phyloP scores from a whole-genome alignment of 2,888 invertebrate genomes.

The Sussaba pulchella region DNA sequence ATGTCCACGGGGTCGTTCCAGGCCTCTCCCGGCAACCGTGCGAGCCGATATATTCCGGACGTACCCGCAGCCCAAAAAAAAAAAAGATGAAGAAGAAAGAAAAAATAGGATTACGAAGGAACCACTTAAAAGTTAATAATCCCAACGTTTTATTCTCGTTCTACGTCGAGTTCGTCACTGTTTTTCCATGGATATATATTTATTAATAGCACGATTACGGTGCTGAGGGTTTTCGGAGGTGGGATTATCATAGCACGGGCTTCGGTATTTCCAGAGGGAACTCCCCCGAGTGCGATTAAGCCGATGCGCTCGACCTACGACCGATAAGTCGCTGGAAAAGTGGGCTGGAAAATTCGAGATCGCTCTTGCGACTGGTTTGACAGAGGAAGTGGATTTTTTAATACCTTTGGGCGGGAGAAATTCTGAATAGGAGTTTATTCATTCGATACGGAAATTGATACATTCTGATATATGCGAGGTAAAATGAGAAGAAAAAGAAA shows the following conservation, averaged over 20 bases:
- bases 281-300: slow-evolving; percentile 2
- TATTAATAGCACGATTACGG: slow-evolving; percentile 13
- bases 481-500: no score
- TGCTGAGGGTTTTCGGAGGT: not conserved
- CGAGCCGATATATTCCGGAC: slow-evolving; percentile 4
- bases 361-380: slow-evolving; percentile 23
- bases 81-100: no score
- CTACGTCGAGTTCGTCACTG: no score
- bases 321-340: not conserved
- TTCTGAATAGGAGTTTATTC: no score
- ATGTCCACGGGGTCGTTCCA: slow-evolving; percentile 47
- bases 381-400: not conserved
- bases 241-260: slow-evolving; percentile 16
- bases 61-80: slow-evolving; percentile 19
- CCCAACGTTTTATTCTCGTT: no score
- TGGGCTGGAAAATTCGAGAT: slow-evolving; percentile 9
- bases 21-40: slow-evolving; percentile 21
- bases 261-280: slow-evolving; percentile 41
- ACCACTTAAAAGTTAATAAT: no score
- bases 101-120: no score
- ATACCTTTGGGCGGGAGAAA: no score
- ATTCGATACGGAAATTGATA: no score
- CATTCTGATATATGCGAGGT: no score
- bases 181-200: slow-evolving; percentile 1
- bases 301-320: not conserved